Evolutionary conservation across 2,113 vertebrate species (phyloP), one percentile per base, ranked within the genome.

Genomic region (Petromus typicus): DNA sequence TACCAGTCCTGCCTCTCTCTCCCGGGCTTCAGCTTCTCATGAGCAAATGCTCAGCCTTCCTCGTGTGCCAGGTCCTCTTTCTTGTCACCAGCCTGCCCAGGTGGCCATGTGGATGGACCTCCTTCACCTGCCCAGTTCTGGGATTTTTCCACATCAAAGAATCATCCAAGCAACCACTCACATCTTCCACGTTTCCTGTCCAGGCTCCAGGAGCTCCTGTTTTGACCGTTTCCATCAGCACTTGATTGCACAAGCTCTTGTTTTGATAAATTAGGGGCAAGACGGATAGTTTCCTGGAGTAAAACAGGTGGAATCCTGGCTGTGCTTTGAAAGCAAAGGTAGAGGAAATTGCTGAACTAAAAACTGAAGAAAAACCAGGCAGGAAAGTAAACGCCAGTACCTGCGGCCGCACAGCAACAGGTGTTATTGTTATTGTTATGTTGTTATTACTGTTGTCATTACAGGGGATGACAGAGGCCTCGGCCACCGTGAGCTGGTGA

Each of bases 241-340:
- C 45, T 11, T 32, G 32, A 20, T 51, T 64, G 20, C 45, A 1
- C 0, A 2, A 22, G n/a, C 40, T 87, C 57, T 73, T 22, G 30
- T 11, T 56, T 59, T 32, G 45, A 6, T 9, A 18, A 90, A 32
- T 17, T 14, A 43, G 17, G 34, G 30, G 16, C 32, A 37, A 32
- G 87, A 13, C 27, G 40, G 1, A 25, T 7, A 4, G 37, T 43
- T 64, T 45, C 5, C 0, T 0, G 1, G 48, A 61, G n/a, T n/a
- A 11, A 17, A 59, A 30, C 5, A 0, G 30, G 48, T 2, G 11
- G 40, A 1, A 2, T 48, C 73, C 23, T 3, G 3, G 11, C 0
- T 1, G 67, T 2, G 8, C 2, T 18, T 27, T 43, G 16, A 40
- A 3, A 4, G 14, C 0, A 0, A 30, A 30, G 2, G 0, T 20